Base-by-base conservation (phyloP, 2,113 vertebrate genomes). In the Proterorhinus semilunaris region DNA sequence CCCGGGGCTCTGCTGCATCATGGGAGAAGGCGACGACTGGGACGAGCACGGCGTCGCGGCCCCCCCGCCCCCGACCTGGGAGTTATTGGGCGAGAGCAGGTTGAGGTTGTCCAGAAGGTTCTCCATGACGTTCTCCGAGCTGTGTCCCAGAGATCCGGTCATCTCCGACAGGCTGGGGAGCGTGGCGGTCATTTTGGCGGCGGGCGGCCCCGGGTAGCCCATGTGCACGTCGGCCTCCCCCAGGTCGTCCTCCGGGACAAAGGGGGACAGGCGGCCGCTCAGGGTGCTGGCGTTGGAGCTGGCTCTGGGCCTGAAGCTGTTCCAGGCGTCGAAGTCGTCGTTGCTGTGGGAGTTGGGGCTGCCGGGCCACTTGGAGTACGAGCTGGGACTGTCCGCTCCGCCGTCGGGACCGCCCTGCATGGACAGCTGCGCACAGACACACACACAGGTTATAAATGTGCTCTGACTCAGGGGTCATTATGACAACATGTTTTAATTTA, bases 341-440 rank as follows among this genome's bases (percentile, higher is more conserved):
- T 98, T 98, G 88, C 97, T 98, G 92, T 98, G 98, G 49, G 96
- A 97, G 86, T 94, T 97, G 15, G 98, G 97, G 84, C 98, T 99
- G 9, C 96, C 96, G 0, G 96, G 98, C 98, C 98, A 99, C 78
- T 98, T 98, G 0, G 95, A 91, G 86, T 96, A 98, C 0, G 96
- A 94, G 2, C 96, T 94, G 0, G 96, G 96, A 82, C 96, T 99
- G 78, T 99, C 97, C 1, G 94, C 93, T 0, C 92, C 95, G 17
- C 93, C 96, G 9, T 99, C 98, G 54, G 96, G 94, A 17, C 94
- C 94, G 8, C 94, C 90, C 83, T 99, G 96, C 57, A 98, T 92
- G 46, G 96, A 92, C 63, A 97, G 75, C 92, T 93, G 85, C 42
- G 69, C 46, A 55, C 54, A 75, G 65, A 85, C 36, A 68, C 21